Conservation (phyloP, 2,797 vertebrate genomes). For the Petrocephalus sullivani region DNA sequence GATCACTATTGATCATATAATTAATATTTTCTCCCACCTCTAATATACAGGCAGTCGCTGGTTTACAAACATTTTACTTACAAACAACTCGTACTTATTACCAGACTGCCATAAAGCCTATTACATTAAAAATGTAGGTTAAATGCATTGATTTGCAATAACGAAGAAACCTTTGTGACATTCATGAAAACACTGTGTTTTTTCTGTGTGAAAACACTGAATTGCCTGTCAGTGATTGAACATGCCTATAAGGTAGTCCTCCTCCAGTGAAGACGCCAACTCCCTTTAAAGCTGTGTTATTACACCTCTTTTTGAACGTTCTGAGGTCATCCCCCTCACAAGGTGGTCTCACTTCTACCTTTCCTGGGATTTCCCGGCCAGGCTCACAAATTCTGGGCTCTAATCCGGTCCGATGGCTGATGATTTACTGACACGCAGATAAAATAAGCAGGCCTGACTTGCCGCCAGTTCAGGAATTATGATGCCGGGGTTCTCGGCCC, state of each 20-base stretch:
- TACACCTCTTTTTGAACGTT: background rate
- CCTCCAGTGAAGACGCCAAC: background rate
- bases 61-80: background rate
- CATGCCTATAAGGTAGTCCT: background rate
- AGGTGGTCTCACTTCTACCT: background rate
- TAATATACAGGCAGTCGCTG: background rate
- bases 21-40: background rate
- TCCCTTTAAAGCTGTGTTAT: background rate
- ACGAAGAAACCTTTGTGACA: background rate
- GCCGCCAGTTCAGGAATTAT: conserved; percentile 6
- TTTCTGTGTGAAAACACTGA: background rate
- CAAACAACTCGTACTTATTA: background rate
- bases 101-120: background rate
- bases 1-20: background rate
- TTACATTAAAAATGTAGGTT: background rate
- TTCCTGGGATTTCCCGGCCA: conserved; percentile 39
- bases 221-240: background rate
- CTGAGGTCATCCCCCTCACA: background rate
- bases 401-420: background rate
- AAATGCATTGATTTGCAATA: background rate
- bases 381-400: conserved; percentile 22
- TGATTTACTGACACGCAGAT: conserved; percentile 3
- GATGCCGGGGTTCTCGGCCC: background rate
- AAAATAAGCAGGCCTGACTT: background rate
- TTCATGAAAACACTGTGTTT: background rate